These are phyloP conservation scores for Pristionchus pacificus DNA, from an alignment of 1,140 invertebrate species.

Conservation along the genomic window DNA sequence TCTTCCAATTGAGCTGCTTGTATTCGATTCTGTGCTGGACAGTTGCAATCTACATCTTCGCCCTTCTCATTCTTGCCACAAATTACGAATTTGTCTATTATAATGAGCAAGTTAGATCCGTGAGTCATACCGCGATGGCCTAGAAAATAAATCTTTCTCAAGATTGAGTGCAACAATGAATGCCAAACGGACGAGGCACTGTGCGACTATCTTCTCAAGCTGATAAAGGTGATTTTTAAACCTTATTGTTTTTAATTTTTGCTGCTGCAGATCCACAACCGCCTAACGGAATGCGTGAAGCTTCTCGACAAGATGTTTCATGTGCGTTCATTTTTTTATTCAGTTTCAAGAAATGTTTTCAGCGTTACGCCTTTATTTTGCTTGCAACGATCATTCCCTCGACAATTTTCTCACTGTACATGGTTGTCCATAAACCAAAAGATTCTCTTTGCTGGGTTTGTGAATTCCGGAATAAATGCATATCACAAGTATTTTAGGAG, in stretches of 20 bases:
- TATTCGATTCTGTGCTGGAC: neutral
- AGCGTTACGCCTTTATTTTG: constrained; percentile 41
- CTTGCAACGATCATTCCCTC: constrained; percentile 37
- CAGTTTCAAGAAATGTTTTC: constrained; percentile 12
- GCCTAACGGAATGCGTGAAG: neutral
- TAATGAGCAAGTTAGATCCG: neutral
- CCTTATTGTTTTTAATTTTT: too few species aligned
- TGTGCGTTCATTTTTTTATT: neutral
- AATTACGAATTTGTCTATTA: neutral
- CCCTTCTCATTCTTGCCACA: neutral
- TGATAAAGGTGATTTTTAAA: too few species aligned
- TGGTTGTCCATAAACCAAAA: neutral
- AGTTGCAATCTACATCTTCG: neutral
- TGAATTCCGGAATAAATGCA: neutral
- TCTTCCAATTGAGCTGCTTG: neutral
- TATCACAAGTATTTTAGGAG: neutral
- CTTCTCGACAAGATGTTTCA: neutral
- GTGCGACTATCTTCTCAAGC: neutral
- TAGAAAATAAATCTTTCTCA: neutral
- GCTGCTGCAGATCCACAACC: neutral
- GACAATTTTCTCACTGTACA: constrained; percentile 31
- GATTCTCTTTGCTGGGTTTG: neutral
- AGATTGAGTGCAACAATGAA: too few species aligned
- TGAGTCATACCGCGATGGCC: neutral
- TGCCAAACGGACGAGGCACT: neutral